A percentile compares a stretch with the other conserved stretches of the same genome.
Conservation (phyloP, 2,113 vertebrate species). For the Pongo abelii region DNA sequence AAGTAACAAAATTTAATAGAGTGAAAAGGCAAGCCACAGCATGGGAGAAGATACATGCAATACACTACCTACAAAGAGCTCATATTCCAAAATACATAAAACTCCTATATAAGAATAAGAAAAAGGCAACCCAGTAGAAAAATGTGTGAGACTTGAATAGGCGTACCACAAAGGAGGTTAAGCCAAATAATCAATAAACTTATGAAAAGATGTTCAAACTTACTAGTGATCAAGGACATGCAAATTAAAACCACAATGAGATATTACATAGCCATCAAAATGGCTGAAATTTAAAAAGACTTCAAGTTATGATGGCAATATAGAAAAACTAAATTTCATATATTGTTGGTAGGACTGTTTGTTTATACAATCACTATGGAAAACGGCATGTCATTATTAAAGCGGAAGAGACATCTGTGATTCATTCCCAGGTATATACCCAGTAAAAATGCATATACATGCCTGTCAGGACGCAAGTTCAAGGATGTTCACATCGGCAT, state of each 20-base stretch:
- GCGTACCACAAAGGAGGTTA: background rate
- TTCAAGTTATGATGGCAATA: background rate
- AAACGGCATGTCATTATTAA: background rate
- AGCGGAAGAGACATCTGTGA: background rate
- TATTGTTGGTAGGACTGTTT: background rate
- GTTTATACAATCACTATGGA: background rate
- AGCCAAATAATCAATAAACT: background rate
- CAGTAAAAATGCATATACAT: background rate
- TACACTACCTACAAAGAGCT: background rate
- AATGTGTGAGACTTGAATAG: background rate
- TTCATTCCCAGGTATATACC: background rate
- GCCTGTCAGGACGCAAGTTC: background rate
- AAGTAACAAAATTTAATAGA: background rate
- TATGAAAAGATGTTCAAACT: background rate
- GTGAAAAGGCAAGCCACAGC: background rate
- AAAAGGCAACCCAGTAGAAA: slow-evolving; percentile 11
- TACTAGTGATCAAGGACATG: background rate
- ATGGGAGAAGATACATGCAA: background rate
- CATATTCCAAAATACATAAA: background rate
- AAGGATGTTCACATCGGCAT: background rate
- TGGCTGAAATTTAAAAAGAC: background rate
- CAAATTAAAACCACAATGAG: background rate
- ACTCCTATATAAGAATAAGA: background rate
- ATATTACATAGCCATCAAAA: background rate
- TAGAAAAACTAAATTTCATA: slow-evolving; percentile 2